Percentiles rank a stretch among this genome's conserved stretches.
phyloP scores from a whole-genome alignment of 2,888 invertebrate species.

The Leptopilina myrica region DNA sequence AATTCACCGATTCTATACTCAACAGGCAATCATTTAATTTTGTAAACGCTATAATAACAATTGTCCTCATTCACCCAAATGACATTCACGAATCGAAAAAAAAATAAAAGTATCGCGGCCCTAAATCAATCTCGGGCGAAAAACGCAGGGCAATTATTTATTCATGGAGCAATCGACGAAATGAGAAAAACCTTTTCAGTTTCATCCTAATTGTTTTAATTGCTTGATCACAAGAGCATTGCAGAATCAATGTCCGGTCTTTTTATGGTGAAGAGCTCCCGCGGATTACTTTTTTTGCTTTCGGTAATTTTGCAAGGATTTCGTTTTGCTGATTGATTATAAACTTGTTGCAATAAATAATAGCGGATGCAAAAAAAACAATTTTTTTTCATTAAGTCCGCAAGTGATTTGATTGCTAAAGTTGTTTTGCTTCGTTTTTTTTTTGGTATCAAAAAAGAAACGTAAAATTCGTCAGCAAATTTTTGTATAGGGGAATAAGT shows the following conservation, averaged over 20 bases:
- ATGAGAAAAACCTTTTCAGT: not conserved
- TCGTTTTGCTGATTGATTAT: slow-evolving; percentile 5
- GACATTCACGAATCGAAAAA: not conserved
- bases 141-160: not conserved
- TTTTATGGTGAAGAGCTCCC: not conserved
- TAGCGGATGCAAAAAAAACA: not conserved
- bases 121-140: not conserved
- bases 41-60: too few species aligned
- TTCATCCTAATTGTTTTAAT: not conserved
- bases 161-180: not conserved
- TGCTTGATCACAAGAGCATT: not conserved
- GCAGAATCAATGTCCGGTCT: not conserved
- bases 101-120: not conserved
- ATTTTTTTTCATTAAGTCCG: too few species aligned
- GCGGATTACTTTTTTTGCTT: not conserved
- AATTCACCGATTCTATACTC: too few species aligned
- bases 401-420: too few species aligned
- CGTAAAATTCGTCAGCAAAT: not conserved
- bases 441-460: not conserved
- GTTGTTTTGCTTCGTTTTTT: too few species aligned
- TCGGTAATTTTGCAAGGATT: not conserved
- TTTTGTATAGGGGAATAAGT: not conserved
- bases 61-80: too few species aligned
- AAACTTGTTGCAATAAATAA: slow-evolving; percentile 24
- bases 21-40: too few species aligned